Evolutionary conservation across 2,888 invertebrate species (phyloP).

Genomic region (Fragum sueziense): DNA sequence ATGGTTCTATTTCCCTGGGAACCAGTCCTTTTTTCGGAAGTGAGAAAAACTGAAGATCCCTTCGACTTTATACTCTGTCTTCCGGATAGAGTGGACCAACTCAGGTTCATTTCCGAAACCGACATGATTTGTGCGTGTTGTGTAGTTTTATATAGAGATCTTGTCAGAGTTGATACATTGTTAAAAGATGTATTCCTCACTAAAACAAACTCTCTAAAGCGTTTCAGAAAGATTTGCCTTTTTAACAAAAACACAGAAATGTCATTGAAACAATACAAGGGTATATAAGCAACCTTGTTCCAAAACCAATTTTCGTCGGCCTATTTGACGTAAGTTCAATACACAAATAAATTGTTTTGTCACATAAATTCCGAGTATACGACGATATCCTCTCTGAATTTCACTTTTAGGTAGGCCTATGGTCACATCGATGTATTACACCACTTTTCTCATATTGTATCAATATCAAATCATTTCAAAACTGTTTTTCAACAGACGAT

Average conservation of each 20-base stretch:
- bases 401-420: too few species aligned
- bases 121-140: conserved; percentile 23
- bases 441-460: too few species aligned
- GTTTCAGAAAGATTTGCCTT: neutral
- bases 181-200: neutral
- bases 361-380: too few species aligned
- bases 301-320: too few species aligned
- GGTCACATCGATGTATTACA: too few species aligned
- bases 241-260: neutral
- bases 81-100: conserved; percentile 50
- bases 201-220: neutral
- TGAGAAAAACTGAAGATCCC: conserved; percentile 35
- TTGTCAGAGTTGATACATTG: neutral
- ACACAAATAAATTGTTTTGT: too few species aligned
- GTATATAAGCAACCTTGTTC: too few species aligned
- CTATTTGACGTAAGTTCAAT: too few species aligned
- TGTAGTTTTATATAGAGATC: neutral
- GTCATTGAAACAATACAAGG: too few species aligned
- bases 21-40: conserved; percentile 21
- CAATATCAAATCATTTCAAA: too few species aligned
- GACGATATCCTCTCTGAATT: too few species aligned
- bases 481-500: too few species aligned
- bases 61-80: conserved; percentile 21
- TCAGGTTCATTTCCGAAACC: conserved; percentile 45
- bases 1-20: neutral